Conservation (phyloP, 2,797 vertebrate species). For the Macropus fuliginosus region DNA sequence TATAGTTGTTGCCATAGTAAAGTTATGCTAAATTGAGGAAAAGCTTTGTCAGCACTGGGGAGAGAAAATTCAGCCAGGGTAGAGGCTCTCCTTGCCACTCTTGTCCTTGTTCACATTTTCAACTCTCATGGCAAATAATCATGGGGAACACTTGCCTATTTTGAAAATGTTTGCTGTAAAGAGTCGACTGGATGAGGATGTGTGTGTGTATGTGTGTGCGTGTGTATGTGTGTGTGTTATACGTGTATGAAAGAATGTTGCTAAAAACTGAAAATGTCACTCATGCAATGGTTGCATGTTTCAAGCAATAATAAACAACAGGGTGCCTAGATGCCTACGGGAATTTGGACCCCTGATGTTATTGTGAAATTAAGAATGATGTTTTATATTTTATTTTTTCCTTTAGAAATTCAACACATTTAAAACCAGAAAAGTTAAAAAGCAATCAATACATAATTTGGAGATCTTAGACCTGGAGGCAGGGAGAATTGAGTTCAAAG, state of each 20-base stretch:
- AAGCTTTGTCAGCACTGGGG: conserved; percentile 62
- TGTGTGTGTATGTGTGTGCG: not conserved
- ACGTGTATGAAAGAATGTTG: conserved; percentile 45
- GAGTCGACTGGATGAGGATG: conserved; percentile 43
- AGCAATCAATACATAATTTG: not conserved
- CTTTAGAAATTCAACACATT: conserved; percentile 16
- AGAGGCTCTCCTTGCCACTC: conserved; percentile 67
- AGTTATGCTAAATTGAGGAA: conserved; percentile 79
- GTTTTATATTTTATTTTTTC: conserved; percentile 21
- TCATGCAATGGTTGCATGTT: conserved; percentile 46
- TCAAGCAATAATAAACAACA: conserved; percentile 36
- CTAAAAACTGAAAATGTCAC: conserved; percentile 45
- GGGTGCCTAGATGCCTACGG: conserved; percentile 33
- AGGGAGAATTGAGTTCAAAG: not conserved
- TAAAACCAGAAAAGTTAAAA: not conserved
- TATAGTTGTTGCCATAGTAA: conserved; percentile 82
- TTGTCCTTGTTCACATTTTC: conserved; percentile 46
- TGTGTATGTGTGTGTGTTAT: not conserved
- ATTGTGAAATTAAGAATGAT: conserved; percentile 51
- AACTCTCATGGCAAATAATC: conserved; percentile 56
- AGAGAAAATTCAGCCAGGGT: conserved; percentile 67
- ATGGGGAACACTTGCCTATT: conserved; percentile 26
- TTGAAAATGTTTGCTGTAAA: conserved; percentile 60
- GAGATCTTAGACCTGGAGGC: not conserved
- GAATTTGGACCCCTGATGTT: conserved; percentile 69